A percentile compares a stretch with the other conserved stretches of the same genome.
phyloP scores from a whole-genome alignment of 2,797 vertebrate species.

The Schizopygopsis malacanthus region DNA sequence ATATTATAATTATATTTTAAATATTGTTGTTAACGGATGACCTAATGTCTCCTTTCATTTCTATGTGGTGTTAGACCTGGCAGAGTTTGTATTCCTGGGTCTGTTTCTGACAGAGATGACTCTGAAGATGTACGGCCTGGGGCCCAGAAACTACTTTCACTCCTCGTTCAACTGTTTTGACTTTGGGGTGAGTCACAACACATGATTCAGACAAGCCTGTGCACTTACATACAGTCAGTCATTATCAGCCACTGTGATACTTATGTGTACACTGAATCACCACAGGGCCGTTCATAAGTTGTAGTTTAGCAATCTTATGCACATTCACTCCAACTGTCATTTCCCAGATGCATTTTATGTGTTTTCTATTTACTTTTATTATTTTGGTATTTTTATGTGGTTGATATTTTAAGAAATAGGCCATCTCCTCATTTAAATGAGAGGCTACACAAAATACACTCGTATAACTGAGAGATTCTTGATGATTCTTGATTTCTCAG shows the following conservation, averaged over 20 bases:
- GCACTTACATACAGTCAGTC: conserved; percentile 13
- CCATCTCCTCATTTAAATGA: conserved; percentile 31
- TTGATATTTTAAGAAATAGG: neutral
- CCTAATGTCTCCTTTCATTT: conserved; percentile 25
- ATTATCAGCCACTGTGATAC: conserved; percentile 44
- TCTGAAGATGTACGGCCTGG: conserved; percentile 97
- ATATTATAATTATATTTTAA: too few relatives aligned
- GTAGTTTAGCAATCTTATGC: neutral
- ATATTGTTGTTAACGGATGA: conserved; percentile 12
- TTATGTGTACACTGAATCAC: conserved; percentile 7
- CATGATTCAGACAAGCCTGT: conserved; percentile 41
- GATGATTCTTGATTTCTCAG: conserved; percentile 67
- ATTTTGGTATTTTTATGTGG: neutral
- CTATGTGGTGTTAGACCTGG: conserved; percentile 75
- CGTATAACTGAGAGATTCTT: neutral
- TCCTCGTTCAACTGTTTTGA: conserved; percentile 99
- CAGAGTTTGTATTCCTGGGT: conserved; percentile 96
- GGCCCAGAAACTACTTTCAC: conserved; percentile 94
- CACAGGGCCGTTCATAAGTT: conserved; percentile 23
- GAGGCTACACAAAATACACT: neutral
- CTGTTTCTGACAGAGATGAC: conserved; percentile 97
- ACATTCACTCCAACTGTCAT: conserved; percentile 5
- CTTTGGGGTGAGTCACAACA: conserved; percentile 87
- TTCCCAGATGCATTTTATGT: conserved; percentile 14
- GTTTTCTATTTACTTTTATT: neutral